A percentile compares a stretch with the other conserved stretches of the same genome.
Conservation (phyloP, 2,113 vertebrate species). For the Caranx melampygus region DNA sequence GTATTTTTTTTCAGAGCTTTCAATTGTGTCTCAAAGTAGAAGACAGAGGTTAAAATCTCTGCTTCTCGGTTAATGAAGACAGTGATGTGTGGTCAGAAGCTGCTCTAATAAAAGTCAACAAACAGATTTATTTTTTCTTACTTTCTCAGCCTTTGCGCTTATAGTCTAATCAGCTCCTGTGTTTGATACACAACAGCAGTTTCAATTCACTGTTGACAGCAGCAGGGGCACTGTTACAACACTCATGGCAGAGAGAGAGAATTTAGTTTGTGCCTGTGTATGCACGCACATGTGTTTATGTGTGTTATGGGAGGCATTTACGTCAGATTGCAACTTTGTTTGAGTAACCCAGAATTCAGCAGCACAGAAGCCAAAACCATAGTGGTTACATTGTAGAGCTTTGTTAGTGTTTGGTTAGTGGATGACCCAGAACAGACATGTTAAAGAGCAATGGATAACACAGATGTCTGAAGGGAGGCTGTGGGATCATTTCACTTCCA, state of each 20-base stretch:
- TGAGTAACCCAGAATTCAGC: not conserved
- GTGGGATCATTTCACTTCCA: slow-evolving; percentile 14
- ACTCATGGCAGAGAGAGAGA: not conserved
- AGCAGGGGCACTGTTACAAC: slow-evolving; percentile 46
- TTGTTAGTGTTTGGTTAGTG: slow-evolving; percentile 29
- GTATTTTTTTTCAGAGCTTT: too few relatives aligned
- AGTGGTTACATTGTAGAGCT: not conserved
- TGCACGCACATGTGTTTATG: not conserved
- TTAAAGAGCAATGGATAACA: not conserved
- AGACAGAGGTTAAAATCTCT: too few relatives aligned
- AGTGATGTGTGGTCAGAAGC: too few relatives aligned
- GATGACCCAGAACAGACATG: not conserved
- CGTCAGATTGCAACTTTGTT: not conserved
- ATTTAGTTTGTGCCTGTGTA: not conserved
- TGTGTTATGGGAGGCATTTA: not conserved
- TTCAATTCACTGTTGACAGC: not conserved
- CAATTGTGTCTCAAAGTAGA: too few relatives aligned
- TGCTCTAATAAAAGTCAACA: too few relatives aligned
- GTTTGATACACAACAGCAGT: not conserved
- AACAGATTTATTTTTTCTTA: not conserved
- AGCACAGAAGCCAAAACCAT: not conserved
- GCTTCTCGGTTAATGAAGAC: too few relatives aligned
- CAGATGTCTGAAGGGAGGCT: not conserved
- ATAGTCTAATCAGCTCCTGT: not conserved
- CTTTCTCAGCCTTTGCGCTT: not conserved